Conservation (phyloP, 2,888 invertebrate genomes). For the Epinotia ramella region DNA sequence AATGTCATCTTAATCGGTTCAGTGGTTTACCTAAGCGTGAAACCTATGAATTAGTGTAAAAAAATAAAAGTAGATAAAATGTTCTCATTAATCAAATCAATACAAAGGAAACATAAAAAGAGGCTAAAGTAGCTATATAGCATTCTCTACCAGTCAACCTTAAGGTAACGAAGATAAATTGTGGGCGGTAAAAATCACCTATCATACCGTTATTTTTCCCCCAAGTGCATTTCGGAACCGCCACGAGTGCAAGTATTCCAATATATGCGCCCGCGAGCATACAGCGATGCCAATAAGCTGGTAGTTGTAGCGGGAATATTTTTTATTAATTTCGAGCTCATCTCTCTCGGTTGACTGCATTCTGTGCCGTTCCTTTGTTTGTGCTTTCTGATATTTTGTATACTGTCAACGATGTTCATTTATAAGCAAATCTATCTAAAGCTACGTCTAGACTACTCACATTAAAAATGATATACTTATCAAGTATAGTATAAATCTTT, state of each 20-base stretch:
- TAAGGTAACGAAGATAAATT: not conserved
- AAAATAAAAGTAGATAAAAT: too few relatives aligned
- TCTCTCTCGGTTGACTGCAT: conserved; percentile 4
- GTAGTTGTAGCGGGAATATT: conserved; percentile 2
- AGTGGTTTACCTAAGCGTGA: too few relatives aligned
- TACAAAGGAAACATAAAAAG: too few relatives aligned
- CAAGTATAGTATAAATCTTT: too few relatives aligned
- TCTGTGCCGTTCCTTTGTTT: not conserved
- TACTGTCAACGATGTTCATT: not conserved
- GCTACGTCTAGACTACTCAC: not conserved
- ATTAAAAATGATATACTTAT: too few relatives aligned
- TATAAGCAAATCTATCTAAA: not conserved
- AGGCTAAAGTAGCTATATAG: not conserved
- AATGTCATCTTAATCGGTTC: too few relatives aligned
- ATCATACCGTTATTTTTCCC: not conserved
- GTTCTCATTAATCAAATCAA: too few relatives aligned
- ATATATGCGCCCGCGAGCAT: conserved; percentile 22
- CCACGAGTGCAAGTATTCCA: conserved; percentile 22
- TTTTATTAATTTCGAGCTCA: conserved; percentile 23
- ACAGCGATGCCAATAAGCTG: conserved; percentile 9
- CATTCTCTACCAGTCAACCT: not conserved
- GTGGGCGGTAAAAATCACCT: not conserved
- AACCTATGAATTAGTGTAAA: too few relatives aligned
- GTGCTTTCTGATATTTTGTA: not conserved
- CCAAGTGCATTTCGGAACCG: conserved; percentile 4